These are phyloP conservation scores for Mobula birostris DNA, from an alignment of 2,113 vertebrate genomes.

Conservation along the genomic window DNA sequence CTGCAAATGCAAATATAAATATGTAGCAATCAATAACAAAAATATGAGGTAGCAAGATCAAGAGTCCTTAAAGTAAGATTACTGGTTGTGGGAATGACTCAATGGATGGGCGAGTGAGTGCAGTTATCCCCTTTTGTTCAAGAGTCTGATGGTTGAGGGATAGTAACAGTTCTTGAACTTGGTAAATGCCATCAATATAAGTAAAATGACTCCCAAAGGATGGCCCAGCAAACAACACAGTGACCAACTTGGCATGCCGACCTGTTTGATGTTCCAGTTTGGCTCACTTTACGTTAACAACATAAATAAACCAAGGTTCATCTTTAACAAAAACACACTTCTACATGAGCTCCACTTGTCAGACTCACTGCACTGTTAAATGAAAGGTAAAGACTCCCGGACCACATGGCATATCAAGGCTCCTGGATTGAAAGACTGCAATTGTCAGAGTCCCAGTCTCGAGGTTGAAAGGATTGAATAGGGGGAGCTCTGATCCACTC, in stretches of 20 bases:
- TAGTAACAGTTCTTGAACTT: too few species aligned
- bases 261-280: not conserved
- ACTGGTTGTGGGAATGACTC: too few species aligned
- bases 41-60: too few species aligned
- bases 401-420: not conserved
- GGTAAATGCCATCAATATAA: too few species aligned
- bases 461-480: not conserved
- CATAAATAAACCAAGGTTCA: not conserved
- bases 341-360: not conserved
- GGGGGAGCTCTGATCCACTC: not conserved
- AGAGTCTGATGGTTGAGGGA: too few species aligned
- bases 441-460: not conserved
- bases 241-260: too few species aligned
- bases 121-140: too few species aligned
- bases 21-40: too few species aligned
- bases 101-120: too few species aligned
- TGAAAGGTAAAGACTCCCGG: too few species aligned
- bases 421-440: not conserved
- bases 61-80: too few species aligned
- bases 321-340: not conserved
- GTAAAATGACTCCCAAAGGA: not conserved
- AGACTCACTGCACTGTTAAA: not conserved
- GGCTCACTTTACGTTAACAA: not conserved
- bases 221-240: not conserved
- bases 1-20: too few species aligned